These are phyloP conservation scores for Hoplias malabaricus DNA, from an alignment of 2,113 vertebrate genomes.

Conservation along the genomic window DNA sequence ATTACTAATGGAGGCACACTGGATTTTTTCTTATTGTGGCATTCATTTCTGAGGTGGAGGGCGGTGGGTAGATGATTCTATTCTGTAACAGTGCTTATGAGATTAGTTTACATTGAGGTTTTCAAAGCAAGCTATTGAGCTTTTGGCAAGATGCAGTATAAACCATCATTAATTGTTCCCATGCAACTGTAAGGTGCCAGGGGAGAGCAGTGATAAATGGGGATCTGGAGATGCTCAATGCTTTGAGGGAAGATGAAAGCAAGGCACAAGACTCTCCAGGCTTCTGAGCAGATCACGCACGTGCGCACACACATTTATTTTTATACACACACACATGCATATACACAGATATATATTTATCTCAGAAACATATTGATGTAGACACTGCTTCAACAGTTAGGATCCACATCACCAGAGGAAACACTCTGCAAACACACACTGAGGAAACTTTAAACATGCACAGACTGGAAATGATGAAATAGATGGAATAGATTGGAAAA, in stretches of 20 bases:
- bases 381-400: conserved; percentile 24
- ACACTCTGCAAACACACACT: background rate
- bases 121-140: conserved; percentile 14
- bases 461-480: background rate
- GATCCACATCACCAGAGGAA: background rate
- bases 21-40: background rate
- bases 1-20: background rate
- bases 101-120: conserved; percentile 24
- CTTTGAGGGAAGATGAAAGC: conserved; percentile 6
- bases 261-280: conserved; percentile 7
- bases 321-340: too few relatives aligned
- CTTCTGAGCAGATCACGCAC: background rate
- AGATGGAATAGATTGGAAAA: background rate
- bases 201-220: conserved; percentile 27
- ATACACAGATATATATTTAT: too few relatives aligned
- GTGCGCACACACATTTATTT: too few relatives aligned
- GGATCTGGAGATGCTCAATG: conserved; percentile 30
- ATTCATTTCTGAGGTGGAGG: background rate
- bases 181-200: conserved; percentile 15
- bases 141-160: conserved; percentile 6
- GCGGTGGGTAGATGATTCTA: background rate
- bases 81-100: conserved; percentile 4
- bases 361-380: background rate
- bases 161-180: conserved; percentile 32
- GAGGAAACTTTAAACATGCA: background rate